These are phyloP conservation scores for Characodon lateralis DNA, from an alignment of 2,797 vertebrate species.

Conservation along the genomic window DNA sequence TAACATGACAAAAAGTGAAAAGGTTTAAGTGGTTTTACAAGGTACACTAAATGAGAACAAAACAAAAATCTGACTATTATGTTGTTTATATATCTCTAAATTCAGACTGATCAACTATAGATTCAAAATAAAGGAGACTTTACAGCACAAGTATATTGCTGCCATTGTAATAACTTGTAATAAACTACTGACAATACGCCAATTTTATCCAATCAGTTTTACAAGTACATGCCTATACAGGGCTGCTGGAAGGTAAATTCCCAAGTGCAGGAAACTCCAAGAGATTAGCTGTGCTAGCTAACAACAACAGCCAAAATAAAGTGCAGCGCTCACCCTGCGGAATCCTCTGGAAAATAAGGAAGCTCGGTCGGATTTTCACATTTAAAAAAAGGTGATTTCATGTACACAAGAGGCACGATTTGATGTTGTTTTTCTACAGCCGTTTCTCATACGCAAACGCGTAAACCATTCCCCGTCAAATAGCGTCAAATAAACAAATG, in stretches of 20 bases:
- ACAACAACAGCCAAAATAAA: conserved; percentile 15
- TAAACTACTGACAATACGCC: background rate
- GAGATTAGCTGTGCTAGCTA: conserved; percentile 9
- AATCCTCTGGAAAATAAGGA: background rate
- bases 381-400: conserved; percentile 15
- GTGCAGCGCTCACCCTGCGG: conserved; percentile 39
- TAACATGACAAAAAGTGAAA: background rate
- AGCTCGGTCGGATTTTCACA: background rate
- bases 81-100: background rate
- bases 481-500: conserved; percentile 67
- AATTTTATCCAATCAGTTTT: background rate
- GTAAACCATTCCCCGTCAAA: background rate
- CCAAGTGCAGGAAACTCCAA: background rate
- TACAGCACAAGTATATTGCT: background rate
- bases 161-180: background rate
- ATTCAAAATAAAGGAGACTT: background rate
- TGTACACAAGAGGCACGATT: too few relatives aligned
- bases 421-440: background rate
- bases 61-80: background rate
- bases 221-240: background rate
- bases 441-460: background rate
- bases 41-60: background rate
- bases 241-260: background rate
- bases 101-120: background rate
- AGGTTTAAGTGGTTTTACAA: background rate